Evolutionary conservation across 2,797 vertebrate genomes (phyloP), one percentile per base, ranked within the genome.

Genomic region (Peromyscus melanophrys): DNA sequence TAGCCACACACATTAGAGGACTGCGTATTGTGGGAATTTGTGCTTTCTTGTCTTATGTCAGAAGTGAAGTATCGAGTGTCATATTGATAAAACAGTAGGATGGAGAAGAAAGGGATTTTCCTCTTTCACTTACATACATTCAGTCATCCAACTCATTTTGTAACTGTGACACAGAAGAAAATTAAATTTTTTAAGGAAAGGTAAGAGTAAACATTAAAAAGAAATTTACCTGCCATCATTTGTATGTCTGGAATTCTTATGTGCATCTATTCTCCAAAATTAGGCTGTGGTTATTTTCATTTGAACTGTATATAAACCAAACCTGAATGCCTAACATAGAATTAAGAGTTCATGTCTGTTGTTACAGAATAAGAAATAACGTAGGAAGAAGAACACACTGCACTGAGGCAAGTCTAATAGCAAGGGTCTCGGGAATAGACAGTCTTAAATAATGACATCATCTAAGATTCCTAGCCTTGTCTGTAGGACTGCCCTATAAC

Each of bases 281-380:
- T 73, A 3, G 16, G 27, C 10, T 67, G 31, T 11, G 63, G 13
- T 40, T 2, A 55, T 69, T 34, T 93, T 17, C 59, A 90, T 92
- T 96, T 84, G 91, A 96, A 94, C 67, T 6, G 4, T 75, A 9
- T 69, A 55, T 19, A 71, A 21, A 27, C 10, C 77, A 94, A n/a
- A 9, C 49, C 8, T 46, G 27, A 94, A 78, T 29, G 46, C 43
- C 40, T 55, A 59, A 81, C 27, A 78, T 73, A 69, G 57, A 96
- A 57, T 77, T 92, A 25, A 75, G 40, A 49, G 46, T 55, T 93
- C 34, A 55, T 37, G 17, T 75, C 52, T 89, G 13, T 73, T 82
- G 6, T 78, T 88, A 86, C 0, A 37, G 17, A 92, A 78, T 88
- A 4, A 94, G 57, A 81, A 83, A 76, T 40, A 43, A 78, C 1